phyloP scores from a whole-genome alignment of 2,888 invertebrate genomes.

The Hirtodrosophila confusa region DNA sequence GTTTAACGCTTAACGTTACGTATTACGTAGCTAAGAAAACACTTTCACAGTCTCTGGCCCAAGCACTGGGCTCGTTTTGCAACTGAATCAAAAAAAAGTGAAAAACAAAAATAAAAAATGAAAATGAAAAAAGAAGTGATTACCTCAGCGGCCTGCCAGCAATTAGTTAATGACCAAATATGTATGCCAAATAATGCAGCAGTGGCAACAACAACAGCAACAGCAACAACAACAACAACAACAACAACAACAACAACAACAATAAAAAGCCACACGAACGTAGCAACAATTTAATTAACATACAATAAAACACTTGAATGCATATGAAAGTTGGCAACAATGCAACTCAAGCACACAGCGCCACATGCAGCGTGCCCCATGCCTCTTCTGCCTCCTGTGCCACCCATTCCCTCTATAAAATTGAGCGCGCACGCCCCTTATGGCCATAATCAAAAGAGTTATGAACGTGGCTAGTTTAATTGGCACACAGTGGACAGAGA shows the following conservation, averaged over 20 bases:
- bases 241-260: neutral
- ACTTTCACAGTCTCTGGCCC: slow-evolving; percentile 58
- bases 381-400: slow-evolving; percentile 5
- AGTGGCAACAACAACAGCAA: slow-evolving; percentile 6
- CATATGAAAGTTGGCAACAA: slow-evolving; percentile 73
- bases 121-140: slow-evolving; percentile 41
- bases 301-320: slow-evolving; percentile 75
- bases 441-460: slow-evolving; percentile 43
- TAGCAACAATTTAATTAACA: slow-evolving; percentile 71
- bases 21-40: slow-evolving; percentile 15
- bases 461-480: slow-evolving; percentile 46
- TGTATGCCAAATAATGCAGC: slow-evolving; percentile 69
- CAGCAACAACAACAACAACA: neutral
- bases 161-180: slow-evolving; percentile 80
- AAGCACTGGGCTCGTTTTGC: slow-evolving; percentile 47
- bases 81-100: slow-evolving; percentile 29
- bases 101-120: too few species aligned
- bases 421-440: slow-evolving; percentile 23
- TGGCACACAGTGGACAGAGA: slow-evolving; percentile 18
- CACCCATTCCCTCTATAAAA: slow-evolving; percentile 26
- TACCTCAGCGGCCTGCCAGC: slow-evolving; percentile 64
- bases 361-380: slow-evolving; percentile 29
- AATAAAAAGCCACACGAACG: slow-evolving; percentile 44
- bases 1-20: slow-evolving; percentile 41
- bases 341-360: slow-evolving; percentile 39